Evolutionary conservation across 2,888 invertebrate species (phyloP).

Genomic region (Reticulitermes lucifugus): DNA sequence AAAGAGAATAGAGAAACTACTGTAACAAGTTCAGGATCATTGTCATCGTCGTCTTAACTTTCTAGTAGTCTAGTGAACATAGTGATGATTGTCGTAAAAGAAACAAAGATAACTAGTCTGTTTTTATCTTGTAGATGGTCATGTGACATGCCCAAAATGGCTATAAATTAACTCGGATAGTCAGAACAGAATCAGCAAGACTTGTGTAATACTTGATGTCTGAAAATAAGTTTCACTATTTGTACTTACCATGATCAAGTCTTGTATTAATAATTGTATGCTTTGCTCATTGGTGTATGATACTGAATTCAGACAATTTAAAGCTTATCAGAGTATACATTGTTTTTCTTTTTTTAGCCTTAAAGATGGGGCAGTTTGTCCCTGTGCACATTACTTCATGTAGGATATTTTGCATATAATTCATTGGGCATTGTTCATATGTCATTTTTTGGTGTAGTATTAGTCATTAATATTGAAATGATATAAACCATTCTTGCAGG

Average conservation of each 20-base stretch:
- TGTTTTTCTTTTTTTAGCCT: too few species aligned
- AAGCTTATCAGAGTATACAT: too few species aligned
- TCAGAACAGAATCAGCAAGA: not conserved
- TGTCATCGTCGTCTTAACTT: not conserved
- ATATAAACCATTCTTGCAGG: too few species aligned
- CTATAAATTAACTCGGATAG: not conserved
- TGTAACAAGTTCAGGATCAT: constrained; percentile 11
- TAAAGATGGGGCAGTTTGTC: too few species aligned
- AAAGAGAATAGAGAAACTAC: not conserved
- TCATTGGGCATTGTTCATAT: too few species aligned
- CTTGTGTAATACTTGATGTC: not conserved
- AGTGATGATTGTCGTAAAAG: not conserved
- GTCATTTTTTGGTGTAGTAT: too few species aligned
- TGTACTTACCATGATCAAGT: not conserved
- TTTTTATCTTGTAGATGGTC: not conserved
- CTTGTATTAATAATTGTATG: not conserved
- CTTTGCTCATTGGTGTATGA: not conserved
- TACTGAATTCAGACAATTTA: too few species aligned
- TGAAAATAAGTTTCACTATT: not conserved
- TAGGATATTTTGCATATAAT: too few species aligned
- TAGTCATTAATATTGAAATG: too few species aligned
- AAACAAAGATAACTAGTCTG: not conserved
- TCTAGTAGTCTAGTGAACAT: not conserved
- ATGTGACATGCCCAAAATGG: not conserved
- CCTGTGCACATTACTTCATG: too few species aligned